phyloP scores from a whole-genome alignment of 2,888 invertebrate species.

The Rhagonycha fulva region DNA sequence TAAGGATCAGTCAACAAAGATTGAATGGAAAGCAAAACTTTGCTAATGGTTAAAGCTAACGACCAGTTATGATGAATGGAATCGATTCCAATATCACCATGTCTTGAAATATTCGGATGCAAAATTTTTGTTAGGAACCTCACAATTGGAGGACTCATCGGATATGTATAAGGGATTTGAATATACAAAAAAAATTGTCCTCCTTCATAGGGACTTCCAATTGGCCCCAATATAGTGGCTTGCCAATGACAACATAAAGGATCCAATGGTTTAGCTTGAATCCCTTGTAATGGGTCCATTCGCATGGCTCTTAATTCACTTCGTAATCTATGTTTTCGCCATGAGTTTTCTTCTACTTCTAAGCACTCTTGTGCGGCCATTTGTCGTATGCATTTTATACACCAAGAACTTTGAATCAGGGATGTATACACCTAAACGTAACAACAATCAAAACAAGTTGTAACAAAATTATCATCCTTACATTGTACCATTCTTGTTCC shows the following conservation, averaged over 20 bases:
- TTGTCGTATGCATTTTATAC: conserved; percentile 84
- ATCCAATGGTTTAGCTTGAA: conserved; percentile 81
- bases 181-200: conserved; percentile 90
- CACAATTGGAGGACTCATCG: conserved; percentile 89
- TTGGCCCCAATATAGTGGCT: conserved; percentile 89
- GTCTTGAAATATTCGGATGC: conserved; percentile 93
- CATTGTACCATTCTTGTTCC: conserved; percentile 77
- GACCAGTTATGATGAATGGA: conserved; percentile 97
- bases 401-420: conserved; percentile 79
- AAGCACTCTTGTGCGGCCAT: conserved; percentile 76
- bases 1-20: conserved; percentile 89
- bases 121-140: conserved; percentile 91
- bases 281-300: conserved; percentile 84
- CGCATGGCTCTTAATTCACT: conserved; percentile 74
- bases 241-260: conserved; percentile 89
- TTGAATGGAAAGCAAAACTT: conserved; percentile 85
- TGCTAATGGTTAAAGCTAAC: conserved; percentile 88
- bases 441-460: background rate
- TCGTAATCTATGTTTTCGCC: conserved; percentile 78
- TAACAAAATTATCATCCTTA: conserved; percentile 44
- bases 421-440: conserved; percentile 65
- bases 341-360: conserved; percentile 75
- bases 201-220: conserved; percentile 92
- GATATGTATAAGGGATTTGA: conserved; percentile 87
- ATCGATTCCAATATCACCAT: conserved; percentile 95